Base-by-base conservation (phyloP, 2,797 vertebrate species). In the Anguilla marmorata region DNA sequence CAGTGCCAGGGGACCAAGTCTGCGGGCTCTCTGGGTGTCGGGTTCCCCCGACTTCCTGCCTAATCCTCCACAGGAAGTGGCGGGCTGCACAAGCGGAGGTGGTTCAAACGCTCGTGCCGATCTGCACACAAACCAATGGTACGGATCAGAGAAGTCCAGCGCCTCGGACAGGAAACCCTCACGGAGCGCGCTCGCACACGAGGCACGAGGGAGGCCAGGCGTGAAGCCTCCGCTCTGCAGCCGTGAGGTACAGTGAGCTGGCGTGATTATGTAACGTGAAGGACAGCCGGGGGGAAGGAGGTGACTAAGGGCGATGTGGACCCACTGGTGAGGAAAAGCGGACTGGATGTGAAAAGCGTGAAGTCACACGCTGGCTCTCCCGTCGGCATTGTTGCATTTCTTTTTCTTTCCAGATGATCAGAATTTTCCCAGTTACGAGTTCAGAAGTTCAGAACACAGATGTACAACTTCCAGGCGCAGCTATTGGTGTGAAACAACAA, bases 11-110 rank as follows among this genome's bases (percentile, higher is more conserved):
- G 56, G 27, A 52, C 27, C 7, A 12, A 69, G 24, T 41, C 79
- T 66, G n/a, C 30, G 41, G 79, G 54, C 79, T 63, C 48, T 52
- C 45, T 14, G 21, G 69, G 90, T 63, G 83, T 89, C 63, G 0
- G 85, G 84, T 87, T 87, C 85, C 88, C 21, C 37, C 54, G 54
- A 30, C 83, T 87, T 87, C 54, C 87, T 84, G 69, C 19, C 45
- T 19, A 79, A 66, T 84, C 30, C 58, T 52, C 69, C 19, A 74
- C 85, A 72, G 69, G 88, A 90, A 82, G 80, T 74, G 52, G 37
- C 21, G n/a, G 45, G 8, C 41, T 87, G 86, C 37, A 33, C 3
- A 33, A 37, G 74, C 5, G 33, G 12, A 79, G 74, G 74, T 79
- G 14, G 74, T 30, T 8, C 50, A 24, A 1, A 9, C 79, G n/a